Base-by-base conservation (phyloP, 2,888 invertebrate genomes). In the Tipula vernalis region DNA sequence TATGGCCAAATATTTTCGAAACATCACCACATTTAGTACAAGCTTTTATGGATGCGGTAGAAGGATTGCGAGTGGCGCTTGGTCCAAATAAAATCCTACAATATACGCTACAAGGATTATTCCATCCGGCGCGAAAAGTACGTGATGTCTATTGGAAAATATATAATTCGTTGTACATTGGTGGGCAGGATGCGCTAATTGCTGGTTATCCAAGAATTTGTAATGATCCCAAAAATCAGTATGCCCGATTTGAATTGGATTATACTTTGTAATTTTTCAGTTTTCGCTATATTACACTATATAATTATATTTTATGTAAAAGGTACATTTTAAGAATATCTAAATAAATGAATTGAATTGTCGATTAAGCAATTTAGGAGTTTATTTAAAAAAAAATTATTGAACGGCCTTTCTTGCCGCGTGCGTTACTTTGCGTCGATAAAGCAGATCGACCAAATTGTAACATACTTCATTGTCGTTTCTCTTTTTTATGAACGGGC, bases 71-170 rank as follows among this genome's bases (percentile, higher is more conserved):
- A 44, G 99, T 99, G 4, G 98, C 99, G 0, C 93, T 99, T 71
- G 99, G 99, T 5, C 98, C 99, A 0, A 95, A 98, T 87, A 98
- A 98, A 92, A 97, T 99, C 89, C 92, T 99, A 88, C 99, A 99
- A 91, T 99, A 99, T 90, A 96, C 98, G 6, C 92, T 99, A 88
- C 99, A 99, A 94, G 99, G 99, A 47, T 92, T 99, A 85, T 99
- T 99, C 92, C 99, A 99, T 92, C 99, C 99, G 0, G 99, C 99
- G 6, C 94, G 99, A 87, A 99, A 99, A 93, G 99, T 99, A 0
- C 95, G 99, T 41, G 99, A 99, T 91, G 99, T 99, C 0, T 99
- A 99, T 91, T 99, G 99, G 99, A 99, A 99, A 92, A 98, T 99
- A 89, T 99, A 99, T 92, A 99, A 99, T 93, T 98, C 99, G 0